phyloP scores from a whole-genome alignment of 1,140 invertebrate genomes.

The Ceratina calcarata region DNA sequence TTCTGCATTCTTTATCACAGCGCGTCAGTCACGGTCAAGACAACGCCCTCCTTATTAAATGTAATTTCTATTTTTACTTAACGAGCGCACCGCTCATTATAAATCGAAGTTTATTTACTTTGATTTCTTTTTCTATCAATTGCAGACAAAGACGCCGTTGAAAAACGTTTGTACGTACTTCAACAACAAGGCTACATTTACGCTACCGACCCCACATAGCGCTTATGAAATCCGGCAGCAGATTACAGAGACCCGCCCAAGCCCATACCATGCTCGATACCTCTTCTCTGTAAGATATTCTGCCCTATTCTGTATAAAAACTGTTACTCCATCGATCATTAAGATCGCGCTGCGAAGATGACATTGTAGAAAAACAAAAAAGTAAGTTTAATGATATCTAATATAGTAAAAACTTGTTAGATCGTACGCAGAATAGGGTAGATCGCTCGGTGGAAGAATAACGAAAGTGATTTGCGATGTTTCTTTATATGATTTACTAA shows the following conservation, averaged over 20 bases:
- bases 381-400: constrained; percentile 24
- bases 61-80: constrained; percentile 79
- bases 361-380: constrained; percentile 35
- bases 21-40: constrained; percentile 92
- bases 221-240: constrained; percentile 67
- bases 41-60: constrained; percentile 92
- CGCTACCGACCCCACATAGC: constrained; percentile 83
- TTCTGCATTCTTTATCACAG: constrained; percentile 97
- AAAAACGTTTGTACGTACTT: constrained; percentile 92
- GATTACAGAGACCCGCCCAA: constrained; percentile 60
- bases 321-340: constrained; percentile 44
- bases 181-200: constrained; percentile 93
- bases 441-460: constrained; percentile 48
- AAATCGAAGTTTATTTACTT: background rate
- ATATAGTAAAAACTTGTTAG: constrained; percentile 48
- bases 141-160: constrained; percentile 94
- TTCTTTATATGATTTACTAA: constrained; percentile 73
- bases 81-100: background rate
- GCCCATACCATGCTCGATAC: constrained; percentile 63
- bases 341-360: constrained; percentile 26
- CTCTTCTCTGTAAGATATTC: constrained; percentile 67
- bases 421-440: constrained; percentile 56
- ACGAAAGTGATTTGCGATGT: constrained; percentile 49
- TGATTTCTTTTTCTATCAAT: background rate
- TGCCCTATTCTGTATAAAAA: constrained; percentile 67